Conservation (phyloP, 30 jellyfish, hydroid and myxozoan species). For the Catostylus mosaicus region DNA sequence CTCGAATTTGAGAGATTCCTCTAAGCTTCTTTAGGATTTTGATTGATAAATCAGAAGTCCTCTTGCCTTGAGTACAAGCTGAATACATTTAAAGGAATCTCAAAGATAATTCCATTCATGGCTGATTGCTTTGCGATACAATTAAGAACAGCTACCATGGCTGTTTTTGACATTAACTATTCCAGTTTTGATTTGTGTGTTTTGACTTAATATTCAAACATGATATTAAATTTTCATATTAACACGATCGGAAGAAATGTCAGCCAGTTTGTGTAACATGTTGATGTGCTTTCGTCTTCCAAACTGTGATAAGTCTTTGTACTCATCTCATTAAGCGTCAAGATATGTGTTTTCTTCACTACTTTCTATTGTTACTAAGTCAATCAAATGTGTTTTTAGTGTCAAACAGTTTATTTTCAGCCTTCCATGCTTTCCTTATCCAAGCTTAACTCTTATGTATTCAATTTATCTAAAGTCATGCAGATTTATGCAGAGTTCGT, state of each 20-base stretch:
- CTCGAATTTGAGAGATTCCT: not conserved
- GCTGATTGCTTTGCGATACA: not conserved
- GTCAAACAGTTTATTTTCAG: not conserved
- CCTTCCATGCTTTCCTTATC: too few species aligned
- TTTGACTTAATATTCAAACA: not conserved
- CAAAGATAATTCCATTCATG: not conserved
- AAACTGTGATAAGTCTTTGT: not conserved
- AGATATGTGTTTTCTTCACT: not conserved
- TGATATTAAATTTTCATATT: not conserved
- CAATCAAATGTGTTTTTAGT: not conserved
- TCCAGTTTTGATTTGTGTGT: not conserved
- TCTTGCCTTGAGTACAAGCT: not conserved
- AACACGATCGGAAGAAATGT: not conserved
- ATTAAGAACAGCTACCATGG: not conserved
- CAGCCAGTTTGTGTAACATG: not conserved
- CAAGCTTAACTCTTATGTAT: too few species aligned
- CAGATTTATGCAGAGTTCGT: too few species aligned
- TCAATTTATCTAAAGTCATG: too few species aligned
- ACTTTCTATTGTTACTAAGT: not conserved
- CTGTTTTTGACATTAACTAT: not conserved
- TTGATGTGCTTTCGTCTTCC: not conserved
- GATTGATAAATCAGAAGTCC: conserved; percentile 15
- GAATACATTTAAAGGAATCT: not conserved
- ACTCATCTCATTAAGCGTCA: not conserved
- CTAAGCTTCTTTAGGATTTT: conserved; percentile 11